Percentiles rank a stretch among this genome's conserved stretches.
Conservation (phyloP, 2,797 vertebrate genomes). For the Tolypeutes matacus region DNA sequence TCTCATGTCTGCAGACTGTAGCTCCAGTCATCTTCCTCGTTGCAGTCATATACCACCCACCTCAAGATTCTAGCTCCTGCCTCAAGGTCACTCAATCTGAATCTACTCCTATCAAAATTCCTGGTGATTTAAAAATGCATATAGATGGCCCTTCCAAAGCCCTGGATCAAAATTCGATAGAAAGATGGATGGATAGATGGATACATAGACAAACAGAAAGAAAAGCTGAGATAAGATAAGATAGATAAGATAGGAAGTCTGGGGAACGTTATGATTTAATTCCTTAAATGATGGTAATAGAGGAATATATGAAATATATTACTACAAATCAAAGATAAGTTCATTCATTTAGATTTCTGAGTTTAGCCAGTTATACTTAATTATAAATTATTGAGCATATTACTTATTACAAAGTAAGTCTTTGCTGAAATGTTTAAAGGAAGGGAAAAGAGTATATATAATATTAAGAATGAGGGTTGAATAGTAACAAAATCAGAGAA, state of each 20-base stretch:
- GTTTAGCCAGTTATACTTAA: neutral
- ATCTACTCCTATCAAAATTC: neutral
- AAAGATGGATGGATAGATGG: no score
- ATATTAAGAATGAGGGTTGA: slow-evolving; percentile 2
- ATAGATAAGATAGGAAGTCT: neutral
- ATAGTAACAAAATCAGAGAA: slow-evolving; percentile 43
- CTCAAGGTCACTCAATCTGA: neutral
- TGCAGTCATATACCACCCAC: neutral
- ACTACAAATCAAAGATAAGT: neutral
- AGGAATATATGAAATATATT: neutral
- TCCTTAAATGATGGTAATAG: neutral
- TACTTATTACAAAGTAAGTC: neutral
- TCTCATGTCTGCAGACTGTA: neutral
- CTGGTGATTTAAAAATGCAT: neutral
- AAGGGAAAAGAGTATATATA: slow-evolving; percentile 39
- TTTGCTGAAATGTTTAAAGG: slow-evolving; percentile 49
- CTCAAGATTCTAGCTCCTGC: neutral
- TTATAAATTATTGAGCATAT: neutral
- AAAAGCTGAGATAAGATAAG: neutral
- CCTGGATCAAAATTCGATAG: neutral
- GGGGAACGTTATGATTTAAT: neutral
- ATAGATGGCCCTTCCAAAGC: neutral
- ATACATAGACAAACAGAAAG: neutral
- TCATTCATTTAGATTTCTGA: slow-evolving; percentile 23
- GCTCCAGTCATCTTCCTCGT: no score